Conservation (phyloP, 2,888 invertebrate genomes). For the Xanthorhoe spadicearia region DNA sequence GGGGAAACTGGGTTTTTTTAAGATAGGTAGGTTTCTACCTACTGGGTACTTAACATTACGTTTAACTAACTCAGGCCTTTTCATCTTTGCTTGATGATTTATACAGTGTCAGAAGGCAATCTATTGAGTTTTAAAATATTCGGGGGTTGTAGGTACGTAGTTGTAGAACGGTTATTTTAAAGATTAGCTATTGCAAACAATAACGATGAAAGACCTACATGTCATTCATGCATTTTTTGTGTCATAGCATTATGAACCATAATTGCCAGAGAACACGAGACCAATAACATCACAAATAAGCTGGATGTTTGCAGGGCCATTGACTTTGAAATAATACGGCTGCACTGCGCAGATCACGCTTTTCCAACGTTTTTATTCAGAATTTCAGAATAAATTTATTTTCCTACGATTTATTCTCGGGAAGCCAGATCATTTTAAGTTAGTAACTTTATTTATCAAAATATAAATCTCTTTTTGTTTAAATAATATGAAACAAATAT, state of each 20-base stretch:
- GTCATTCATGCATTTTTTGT: too few relatives aligned
- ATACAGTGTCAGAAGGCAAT: too few relatives aligned
- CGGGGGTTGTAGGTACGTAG: not conserved
- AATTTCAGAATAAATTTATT: conserved; percentile 16
- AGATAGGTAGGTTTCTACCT: too few relatives aligned
- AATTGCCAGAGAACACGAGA: not conserved
- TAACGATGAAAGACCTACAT: too few relatives aligned
- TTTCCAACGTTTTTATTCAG: conserved; percentile 11
- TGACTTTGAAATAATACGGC: conserved; percentile 24
- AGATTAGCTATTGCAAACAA: too few relatives aligned
- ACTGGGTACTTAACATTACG: too few relatives aligned
- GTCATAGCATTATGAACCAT: too few relatives aligned
- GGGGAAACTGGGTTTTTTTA: not conserved
- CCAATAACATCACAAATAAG: conserved; percentile 22
- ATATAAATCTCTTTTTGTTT: not conserved
- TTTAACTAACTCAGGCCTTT: too few relatives aligned
- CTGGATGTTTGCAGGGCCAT: conserved; percentile 22
- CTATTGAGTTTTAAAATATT: too few relatives aligned
- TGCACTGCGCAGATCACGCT: conserved; percentile 24
- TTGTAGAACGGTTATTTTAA: too few relatives aligned
- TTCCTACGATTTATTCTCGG: conserved; percentile 2
- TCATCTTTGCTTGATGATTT: too few relatives aligned
- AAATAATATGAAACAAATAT: not conserved
- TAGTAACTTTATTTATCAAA: not conserved
- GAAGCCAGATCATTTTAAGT: not conserved